Percentiles rank a stretch among this genome's conserved stretches.
Conservation (phyloP, 2,797 vertebrate genomes). For the Lithobates sylvaticus region DNA sequence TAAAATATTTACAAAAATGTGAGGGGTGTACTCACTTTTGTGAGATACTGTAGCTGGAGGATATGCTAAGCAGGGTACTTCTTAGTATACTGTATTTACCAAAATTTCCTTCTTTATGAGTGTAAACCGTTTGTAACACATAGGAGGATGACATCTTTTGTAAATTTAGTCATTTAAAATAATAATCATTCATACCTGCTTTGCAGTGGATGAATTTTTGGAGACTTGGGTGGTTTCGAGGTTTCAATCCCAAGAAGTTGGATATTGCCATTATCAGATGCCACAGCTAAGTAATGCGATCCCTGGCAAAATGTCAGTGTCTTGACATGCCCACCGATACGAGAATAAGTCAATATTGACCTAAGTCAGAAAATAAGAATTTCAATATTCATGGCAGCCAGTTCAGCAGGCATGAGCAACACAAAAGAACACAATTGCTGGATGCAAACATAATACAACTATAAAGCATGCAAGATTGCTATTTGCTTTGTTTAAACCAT, state of each 20-base stretch:
- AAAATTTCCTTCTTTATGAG: too few species aligned
- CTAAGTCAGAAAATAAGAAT: slow-evolving; percentile 70
- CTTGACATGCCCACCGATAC: slow-evolving; percentile 91
- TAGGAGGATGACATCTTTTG: too few species aligned
- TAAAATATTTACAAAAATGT: too few species aligned
- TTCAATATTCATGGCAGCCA: not conserved
- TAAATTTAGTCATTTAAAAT: not conserved
- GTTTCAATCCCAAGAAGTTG: slow-evolving; percentile 93
- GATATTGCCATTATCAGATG: slow-evolving; percentile 92
- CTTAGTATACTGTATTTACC: too few species aligned
- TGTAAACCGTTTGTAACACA: too few species aligned
- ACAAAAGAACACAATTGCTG: too few species aligned
- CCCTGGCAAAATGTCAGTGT: slow-evolving; percentile 95
- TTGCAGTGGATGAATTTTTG: slow-evolving; percentile 94
- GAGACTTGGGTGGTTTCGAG: slow-evolving; percentile 93
- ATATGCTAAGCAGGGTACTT: too few species aligned
- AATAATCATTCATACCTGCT: slow-evolving; percentile 80
- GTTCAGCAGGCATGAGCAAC: not conserved
- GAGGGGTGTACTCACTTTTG: too few species aligned
- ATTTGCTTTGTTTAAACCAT: not conserved
- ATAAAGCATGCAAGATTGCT: not conserved
- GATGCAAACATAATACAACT: too few species aligned
- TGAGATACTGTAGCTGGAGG: too few species aligned
- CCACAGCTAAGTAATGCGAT: slow-evolving; percentile 92
- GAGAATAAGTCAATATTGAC: slow-evolving; percentile 92